Evolutionary conservation across 2,888 invertebrate genomes (phyloP), one percentile per base, ranked within the genome.

Genomic region (Coelopa pilipes): DNA sequence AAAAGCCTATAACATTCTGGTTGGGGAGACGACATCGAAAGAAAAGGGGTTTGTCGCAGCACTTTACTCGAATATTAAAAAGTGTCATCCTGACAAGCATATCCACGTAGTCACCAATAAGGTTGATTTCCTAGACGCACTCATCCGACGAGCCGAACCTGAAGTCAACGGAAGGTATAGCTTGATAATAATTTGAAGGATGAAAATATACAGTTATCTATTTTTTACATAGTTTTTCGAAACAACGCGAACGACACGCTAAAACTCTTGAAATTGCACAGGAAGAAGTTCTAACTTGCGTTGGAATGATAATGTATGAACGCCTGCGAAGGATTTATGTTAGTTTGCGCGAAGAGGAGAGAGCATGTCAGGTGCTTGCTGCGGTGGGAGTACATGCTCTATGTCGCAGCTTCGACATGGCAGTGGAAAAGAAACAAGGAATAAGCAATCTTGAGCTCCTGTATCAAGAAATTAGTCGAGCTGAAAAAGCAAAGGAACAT

Each of bases 201-300:
- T 45, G 34, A 34, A 34, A 34, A 34, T 7, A 34, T 34, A 34
- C 7, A 34, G 7, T 34, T 2, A 4, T 34, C 34, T 7, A 2
- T 7, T 34, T 34, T 34, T 34, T 34, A 7, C 49, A 9, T n/a
- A 88, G 87, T 79, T 86, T 86, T 81, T 87, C 84, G 47, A 93
- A 94, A 84, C 92, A 94, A 79, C 90, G 97, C 76, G 97, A 97
- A 87, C 91, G 97, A 73, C 97, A 98, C 86, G 97, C 97, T 10
- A 97, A 97, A 89, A 97, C 97, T n/a, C 88, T 98, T 81, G 97
- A 97, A 89, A 96, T 97, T 78, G 97, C 97, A 80, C 97, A 98
- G 88, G 97, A 97, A 88, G 97, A 98, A 89, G 97, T 98, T 73
- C 90, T 98, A 78, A 97, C 96, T 12, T 98, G 97, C 87, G 91